These are phyloP conservation scores for Dicentrarchus labrax DNA, from an alignment of 2,113 vertebrate species.

Conservation along the genomic window DNA sequence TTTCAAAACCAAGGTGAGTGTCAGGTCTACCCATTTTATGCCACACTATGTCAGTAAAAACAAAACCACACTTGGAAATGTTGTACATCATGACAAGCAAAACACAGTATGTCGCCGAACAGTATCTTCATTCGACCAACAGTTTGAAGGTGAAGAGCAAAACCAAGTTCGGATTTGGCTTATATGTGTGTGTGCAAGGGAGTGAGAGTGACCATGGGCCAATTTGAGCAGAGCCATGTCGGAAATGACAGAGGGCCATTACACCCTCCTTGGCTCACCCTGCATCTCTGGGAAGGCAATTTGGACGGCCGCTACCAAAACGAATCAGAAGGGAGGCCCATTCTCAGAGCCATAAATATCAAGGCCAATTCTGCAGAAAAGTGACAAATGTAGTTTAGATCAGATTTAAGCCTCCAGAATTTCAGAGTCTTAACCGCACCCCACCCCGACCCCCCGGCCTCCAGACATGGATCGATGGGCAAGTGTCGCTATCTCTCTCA, in stretches of 20 bases:
- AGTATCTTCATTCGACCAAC: neutral
- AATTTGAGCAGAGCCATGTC: slow-evolving; percentile 63
- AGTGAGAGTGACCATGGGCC: slow-evolving; percentile 33
- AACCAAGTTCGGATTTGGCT: slow-evolving; percentile 37
- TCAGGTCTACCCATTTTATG: neutral
- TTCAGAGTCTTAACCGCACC: slow-evolving; percentile 41
- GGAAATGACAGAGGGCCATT: slow-evolving; percentile 70
- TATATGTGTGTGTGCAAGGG: neutral
- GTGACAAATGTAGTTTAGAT: slow-evolving; percentile 76
- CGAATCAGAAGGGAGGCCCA: slow-evolving; percentile 72
- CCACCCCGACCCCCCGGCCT: neutral
- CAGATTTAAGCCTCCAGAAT: slow-evolving; percentile 65
- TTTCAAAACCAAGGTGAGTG: neutral
- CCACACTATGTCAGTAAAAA: neutral
- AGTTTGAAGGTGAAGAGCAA: slow-evolving; percentile 38
- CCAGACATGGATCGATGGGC: slow-evolving; percentile 47
- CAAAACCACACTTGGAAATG: neutral
- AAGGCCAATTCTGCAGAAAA: slow-evolving; percentile 68
- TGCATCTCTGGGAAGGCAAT: slow-evolving; percentile 69
- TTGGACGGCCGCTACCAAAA: slow-evolving; percentile 73
- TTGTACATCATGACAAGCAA: neutral
- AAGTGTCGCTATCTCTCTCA: slow-evolving; percentile 24
- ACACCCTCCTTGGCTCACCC: slow-evolving; percentile 54
- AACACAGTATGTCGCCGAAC: slow-evolving; percentile 8
- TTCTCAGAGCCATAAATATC: slow-evolving; percentile 72